These are phyloP conservation scores for Microctonus hyperodae DNA, from an alignment of 2,888 invertebrate species.

Conservation along the genomic window DNA sequence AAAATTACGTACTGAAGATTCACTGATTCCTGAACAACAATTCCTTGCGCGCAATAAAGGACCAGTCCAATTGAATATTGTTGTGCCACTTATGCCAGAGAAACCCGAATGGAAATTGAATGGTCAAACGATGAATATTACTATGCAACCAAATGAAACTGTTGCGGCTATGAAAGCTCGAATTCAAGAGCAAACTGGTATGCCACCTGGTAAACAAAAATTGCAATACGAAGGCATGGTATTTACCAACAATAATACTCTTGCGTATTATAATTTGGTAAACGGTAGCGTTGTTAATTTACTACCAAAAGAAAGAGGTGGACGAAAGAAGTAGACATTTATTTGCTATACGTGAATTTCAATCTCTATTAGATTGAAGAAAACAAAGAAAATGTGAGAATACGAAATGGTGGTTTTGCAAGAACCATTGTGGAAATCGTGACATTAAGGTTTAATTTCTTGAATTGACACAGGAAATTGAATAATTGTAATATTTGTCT, in stretches of 20 bases:
- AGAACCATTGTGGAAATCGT: no score
- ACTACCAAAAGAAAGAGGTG: conserved; percentile 96
- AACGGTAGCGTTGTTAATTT: conserved; percentile 85
- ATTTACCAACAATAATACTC: conserved; percentile 94
- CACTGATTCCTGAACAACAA: conserved; percentile 86
- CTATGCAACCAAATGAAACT: conserved; percentile 77
- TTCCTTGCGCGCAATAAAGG: conserved; percentile 77
- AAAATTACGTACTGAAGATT: conserved; percentile 90
- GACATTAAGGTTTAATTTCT: no score
- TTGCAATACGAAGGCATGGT: conserved; percentile 97
- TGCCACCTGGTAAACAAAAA: conserved; percentile 98
- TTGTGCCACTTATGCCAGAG: conserved; percentile 83
- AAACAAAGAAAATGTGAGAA: no score
- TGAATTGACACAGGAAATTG: no score
- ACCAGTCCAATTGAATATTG: conserved; percentile 82
- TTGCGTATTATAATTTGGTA: conserved; percentile 95
- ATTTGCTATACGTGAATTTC: not conserved
- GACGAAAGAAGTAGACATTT: conserved; percentile 85
- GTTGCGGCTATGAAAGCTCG: conserved; percentile 88
- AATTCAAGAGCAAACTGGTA: conserved; percentile 84
- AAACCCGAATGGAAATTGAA: conserved; percentile 95
- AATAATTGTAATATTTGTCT: not conserved
- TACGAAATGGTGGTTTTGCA: no score
- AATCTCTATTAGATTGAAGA: not conserved
- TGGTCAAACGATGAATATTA: conserved; percentile 85